A percentile compares a stretch with the other conserved stretches of the same genome.
Evolutionary conservation across 2,888 invertebrate genomes (phyloP).

Genomic region (Ischnura elegans): DNA sequence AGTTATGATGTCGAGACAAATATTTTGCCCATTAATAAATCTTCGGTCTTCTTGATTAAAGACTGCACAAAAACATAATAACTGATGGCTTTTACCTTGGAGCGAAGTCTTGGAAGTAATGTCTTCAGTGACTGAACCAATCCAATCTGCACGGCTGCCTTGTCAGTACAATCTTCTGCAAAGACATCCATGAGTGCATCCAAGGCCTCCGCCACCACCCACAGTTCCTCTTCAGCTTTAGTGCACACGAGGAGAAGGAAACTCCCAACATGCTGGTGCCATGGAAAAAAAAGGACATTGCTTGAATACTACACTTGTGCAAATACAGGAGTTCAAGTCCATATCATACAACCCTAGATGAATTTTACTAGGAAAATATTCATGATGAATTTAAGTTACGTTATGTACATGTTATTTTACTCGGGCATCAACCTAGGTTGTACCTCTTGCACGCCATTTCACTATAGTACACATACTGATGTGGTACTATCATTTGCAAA

Average conservation of each 20-base stretch:
- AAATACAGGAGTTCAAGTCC: neutral
- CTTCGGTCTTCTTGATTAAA: no score
- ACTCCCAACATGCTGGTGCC: slow-evolving; percentile 75
- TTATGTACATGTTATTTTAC: no score
- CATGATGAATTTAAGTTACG: no score
- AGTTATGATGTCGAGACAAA: no score
- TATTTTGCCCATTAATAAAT: no score
- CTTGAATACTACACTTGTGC: no score
- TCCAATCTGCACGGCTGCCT: slow-evolving; percentile 82
- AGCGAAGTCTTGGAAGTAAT: slow-evolving; percentile 83
- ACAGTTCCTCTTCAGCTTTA: slow-evolving; percentile 82
- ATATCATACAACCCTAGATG: neutral
- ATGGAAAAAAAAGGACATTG: slow-evolving; percentile 11
- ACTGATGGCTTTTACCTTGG: slow-evolving; percentile 80
- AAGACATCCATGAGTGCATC: slow-evolving; percentile 89
- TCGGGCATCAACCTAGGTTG: no score
- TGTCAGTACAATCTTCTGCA: slow-evolving; percentile 87
- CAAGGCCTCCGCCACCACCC: slow-evolving; percentile 87
- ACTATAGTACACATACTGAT: no score
- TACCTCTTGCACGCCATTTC: no score
- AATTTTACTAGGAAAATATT: neutral
- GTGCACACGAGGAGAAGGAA: slow-evolving; percentile 82
- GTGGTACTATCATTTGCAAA: no score
- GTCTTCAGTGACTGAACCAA: slow-evolving; percentile 82
- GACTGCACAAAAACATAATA: no score